Evolutionary conservation across 2,888 invertebrate species (phyloP).

Genomic region (Chloroclysta siterata): DNA sequence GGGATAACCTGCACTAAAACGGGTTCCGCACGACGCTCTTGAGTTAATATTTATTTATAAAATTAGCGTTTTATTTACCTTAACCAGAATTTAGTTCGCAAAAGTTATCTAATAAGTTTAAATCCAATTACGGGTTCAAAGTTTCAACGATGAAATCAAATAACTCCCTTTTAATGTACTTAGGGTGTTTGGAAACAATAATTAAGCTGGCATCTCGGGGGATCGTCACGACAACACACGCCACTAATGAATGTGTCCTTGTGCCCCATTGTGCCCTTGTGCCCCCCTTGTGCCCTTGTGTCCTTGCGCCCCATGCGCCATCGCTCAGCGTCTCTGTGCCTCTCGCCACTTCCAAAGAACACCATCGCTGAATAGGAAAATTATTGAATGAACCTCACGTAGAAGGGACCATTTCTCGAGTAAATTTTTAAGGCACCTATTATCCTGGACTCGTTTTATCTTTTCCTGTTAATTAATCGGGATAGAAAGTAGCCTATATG

Average conservation of each 20-base stretch:
- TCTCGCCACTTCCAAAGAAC: too few relatives aligned
- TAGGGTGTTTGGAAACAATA: constrained; percentile 18
- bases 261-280: not conserved
- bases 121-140: constrained; percentile 15
- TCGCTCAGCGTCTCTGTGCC: not conserved
- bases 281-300: not conserved
- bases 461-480: too few relatives aligned
- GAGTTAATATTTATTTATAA: not conserved
- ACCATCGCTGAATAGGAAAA: not conserved
- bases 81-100: not conserved
- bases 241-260: constrained; percentile 6
- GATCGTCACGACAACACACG: constrained; percentile 9
- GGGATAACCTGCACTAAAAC: not conserved
- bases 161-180: constrained; percentile 19
- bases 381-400: too few relatives aligned
- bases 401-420: too few relatives aligned
- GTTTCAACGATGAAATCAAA: constrained; percentile 5
- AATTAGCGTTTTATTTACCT: not conserved
- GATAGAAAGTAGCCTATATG: too few relatives aligned
- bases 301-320: not conserved
- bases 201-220: constrained; percentile 10
- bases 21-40: not conserved
- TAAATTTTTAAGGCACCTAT: too few relatives aligned
- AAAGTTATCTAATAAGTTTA: constrained; percentile 14
- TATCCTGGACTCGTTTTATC: too few relatives aligned